A percentile compares a stretch with the other conserved stretches of the same genome.
Evolutionary conservation across 2,113 vertebrate genomes (phyloP).

Genomic region (Peromyscus californicus): DNA sequence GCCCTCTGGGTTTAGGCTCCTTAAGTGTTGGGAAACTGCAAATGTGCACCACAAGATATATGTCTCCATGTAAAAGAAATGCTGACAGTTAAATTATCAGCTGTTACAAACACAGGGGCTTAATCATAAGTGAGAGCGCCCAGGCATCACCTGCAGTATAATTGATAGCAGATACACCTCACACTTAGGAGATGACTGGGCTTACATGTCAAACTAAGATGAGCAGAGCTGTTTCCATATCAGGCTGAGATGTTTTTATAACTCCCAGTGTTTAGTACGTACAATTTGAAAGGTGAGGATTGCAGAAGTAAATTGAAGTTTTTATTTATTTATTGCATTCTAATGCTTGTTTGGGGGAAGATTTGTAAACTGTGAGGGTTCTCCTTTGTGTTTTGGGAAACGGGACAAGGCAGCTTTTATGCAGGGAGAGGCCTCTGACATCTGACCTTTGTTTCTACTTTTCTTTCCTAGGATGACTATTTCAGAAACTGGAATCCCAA

Average conservation of each 20-base stretch:
- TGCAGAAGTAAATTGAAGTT: slow-evolving; percentile 53
- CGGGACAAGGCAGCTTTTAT: background rate
- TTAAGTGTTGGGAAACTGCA: slow-evolving; percentile 38
- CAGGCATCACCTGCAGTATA: background rate
- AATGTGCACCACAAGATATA: background rate
- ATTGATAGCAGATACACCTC: slow-evolving; percentile 47
- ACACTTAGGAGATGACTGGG: background rate
- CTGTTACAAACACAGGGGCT: slow-evolving; percentile 68
- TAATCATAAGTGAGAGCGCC: slow-evolving; percentile 44
- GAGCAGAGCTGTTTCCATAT: slow-evolving; percentile 29
- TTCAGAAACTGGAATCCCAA: slow-evolving; percentile 93
- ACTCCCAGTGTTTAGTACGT: background rate
- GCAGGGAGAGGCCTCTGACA: background rate
- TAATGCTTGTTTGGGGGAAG: slow-evolving; percentile 15
- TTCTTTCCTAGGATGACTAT: slow-evolving; percentile 89
- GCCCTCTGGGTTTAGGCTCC: slow-evolving; percentile 26
- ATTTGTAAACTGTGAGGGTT: slow-evolving; percentile 33
- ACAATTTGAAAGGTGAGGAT: slow-evolving; percentile 55
- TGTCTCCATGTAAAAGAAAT: slow-evolving; percentile 58
- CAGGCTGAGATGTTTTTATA: slow-evolving; percentile 1
- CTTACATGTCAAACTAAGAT: slow-evolving; percentile 41
- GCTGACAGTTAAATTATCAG: slow-evolving; percentile 77
- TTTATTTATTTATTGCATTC: background rate
- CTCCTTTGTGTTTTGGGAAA: slow-evolving; percentile 58
- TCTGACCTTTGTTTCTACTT: slow-evolving; percentile 75